Conservation (phyloP, 2,888 invertebrate species). For the Autographa gamma region DNA sequence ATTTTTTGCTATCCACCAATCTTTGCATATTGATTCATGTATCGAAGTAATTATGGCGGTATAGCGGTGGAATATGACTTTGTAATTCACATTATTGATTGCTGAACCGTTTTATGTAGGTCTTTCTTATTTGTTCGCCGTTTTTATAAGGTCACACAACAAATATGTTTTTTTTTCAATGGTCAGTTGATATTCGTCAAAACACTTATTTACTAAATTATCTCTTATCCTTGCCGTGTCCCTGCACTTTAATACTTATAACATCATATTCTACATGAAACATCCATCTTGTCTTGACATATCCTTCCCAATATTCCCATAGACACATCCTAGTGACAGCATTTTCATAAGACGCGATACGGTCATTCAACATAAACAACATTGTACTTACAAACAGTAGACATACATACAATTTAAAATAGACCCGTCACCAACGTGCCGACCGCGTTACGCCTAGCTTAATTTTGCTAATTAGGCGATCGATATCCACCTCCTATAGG, state of each 20-base stretch:
- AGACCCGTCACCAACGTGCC: neutral
- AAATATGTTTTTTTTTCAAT: too few relatives aligned
- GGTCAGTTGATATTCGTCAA: too few relatives aligned
- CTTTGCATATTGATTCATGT: constrained; percentile 54
- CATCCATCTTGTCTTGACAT: constrained; percentile 2
- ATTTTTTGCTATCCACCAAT: constrained; percentile 51
- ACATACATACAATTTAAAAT: too few relatives aligned
- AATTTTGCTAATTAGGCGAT: neutral
- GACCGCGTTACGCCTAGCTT: neutral
- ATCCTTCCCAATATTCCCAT: constrained; percentile 1
- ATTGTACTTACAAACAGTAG: too few relatives aligned
- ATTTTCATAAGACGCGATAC: neutral
- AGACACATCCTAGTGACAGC: neutral
- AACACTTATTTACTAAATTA: neutral
- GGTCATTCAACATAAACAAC: too few relatives aligned
- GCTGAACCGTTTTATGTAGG: neutral
- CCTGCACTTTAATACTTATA: neutral
- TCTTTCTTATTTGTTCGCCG: neutral
- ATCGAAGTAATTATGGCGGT: constrained; percentile 44
- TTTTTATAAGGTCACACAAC: neutral
- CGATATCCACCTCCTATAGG: too few relatives aligned
- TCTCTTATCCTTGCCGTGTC: neutral
- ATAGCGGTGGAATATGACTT: constrained; percentile 22
- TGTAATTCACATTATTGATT: constrained; percentile 23
- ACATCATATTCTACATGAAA: neutral